Evolutionary conservation across 1,140 invertebrate genomes (phyloP), one percentile per base, ranked within the genome.

Genomic region (Orius insidiosus): DNA sequence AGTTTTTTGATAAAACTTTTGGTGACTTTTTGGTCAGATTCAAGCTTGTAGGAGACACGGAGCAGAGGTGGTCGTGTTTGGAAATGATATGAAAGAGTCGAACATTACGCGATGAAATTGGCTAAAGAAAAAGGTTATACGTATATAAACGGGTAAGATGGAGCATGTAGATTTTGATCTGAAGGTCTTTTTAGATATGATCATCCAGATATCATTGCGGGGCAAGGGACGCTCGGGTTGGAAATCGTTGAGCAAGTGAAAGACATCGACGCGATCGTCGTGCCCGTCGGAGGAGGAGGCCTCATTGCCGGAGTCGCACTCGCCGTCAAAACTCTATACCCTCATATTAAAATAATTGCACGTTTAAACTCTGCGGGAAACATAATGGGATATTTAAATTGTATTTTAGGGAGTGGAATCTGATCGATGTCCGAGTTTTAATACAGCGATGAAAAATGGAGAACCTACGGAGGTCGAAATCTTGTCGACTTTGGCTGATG

Each of bases 371-470:
- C 35, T 36, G 3, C 35, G 35, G 14, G 9, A 36, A 36, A 10
- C 3, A n/a, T 5, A 15, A n/a, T 36, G 35, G n/a, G n/a, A 9
- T 15, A 15, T 46, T 44, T 18, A 0, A n/a, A 3, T 42, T 50
- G 18, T 40, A 36, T 50, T 50, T 42, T 56, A 93, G 86, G 89
- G 87, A 16, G 86, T 89, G 2, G 90, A 95, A 63, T 83, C 88
- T 0, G 87, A 92, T 56, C 75, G 79, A 52, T 92, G 87, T 62
- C 71, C 85, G 3, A 87, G 85, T 58, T 94, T 92, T 65, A 61
- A 71, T 5, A 61, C 68, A 31, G 85, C 89, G 0, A 56, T 92
- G 48, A 68, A 78, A 52, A 66, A 71, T 39, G 74, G 80, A 0
- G 69, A 75, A 44, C 85, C 86, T 11, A 63, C 75, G 0, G 65